Evolutionary conservation across 2,113 vertebrate genomes (phyloP).

Genomic region (Formicarius rufipectus): DNA sequence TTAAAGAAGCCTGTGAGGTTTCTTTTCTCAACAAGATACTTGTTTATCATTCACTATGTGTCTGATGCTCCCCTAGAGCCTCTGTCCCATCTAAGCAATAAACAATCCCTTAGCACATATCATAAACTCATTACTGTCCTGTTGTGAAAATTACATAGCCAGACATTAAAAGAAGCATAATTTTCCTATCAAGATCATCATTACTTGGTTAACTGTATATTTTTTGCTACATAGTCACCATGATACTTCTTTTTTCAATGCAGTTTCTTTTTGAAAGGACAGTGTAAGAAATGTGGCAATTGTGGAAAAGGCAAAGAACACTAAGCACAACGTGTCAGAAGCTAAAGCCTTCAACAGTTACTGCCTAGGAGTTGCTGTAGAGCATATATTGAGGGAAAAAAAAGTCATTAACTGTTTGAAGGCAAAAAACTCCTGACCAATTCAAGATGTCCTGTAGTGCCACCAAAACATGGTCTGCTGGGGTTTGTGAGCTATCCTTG

Average conservation of each 20-base stretch:
- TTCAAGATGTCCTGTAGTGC: neutral
- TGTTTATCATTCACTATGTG: neutral
- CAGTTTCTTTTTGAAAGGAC: neutral
- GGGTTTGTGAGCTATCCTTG: neutral
- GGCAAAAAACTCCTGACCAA: neutral
- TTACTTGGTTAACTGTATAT: neutral
- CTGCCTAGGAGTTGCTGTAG: neutral
- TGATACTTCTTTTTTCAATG: neutral
- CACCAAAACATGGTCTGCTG: neutral
- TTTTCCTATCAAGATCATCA: conserved; percentile 22
- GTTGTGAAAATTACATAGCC: neutral
- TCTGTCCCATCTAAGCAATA: neutral
- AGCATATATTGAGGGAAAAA: neutral
- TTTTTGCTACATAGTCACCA: neutral
- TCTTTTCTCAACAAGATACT: conserved; percentile 7
- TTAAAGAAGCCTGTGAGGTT: neutral
- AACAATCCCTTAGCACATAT: neutral
- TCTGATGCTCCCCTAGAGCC: neutral
- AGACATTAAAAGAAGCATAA: neutral
- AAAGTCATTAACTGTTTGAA: neutral
- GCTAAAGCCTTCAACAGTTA: neutral
- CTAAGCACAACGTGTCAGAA: neutral
- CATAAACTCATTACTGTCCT: neutral
- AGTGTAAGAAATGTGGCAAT: neutral
- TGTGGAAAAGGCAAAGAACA: neutral